Conservation (phyloP, 2,113 vertebrate genomes). For the Eptesicus fuscus region DNA sequence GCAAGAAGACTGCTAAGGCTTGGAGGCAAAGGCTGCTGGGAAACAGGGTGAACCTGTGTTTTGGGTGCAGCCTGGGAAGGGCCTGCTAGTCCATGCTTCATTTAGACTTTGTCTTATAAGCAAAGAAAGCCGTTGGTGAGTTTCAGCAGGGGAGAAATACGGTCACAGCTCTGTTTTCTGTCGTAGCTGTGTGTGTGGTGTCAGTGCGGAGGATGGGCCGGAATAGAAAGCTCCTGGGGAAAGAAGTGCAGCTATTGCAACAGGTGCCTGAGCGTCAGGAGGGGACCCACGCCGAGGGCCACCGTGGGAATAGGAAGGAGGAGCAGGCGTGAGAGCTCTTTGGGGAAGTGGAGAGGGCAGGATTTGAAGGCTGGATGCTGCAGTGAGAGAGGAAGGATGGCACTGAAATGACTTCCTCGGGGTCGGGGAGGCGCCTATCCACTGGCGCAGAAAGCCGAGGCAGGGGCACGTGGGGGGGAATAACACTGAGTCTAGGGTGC, state of each 20-base stretch:
- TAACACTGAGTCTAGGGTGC: not conserved
- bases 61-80: not conserved
- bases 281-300: not conserved
- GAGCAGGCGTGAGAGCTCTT: not conserved
- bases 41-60: not conserved
- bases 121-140: not conserved
- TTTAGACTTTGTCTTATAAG: not conserved
- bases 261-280: not conserved
- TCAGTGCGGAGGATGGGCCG: not conserved
- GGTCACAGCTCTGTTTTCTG: not conserved
- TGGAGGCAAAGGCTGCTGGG: not conserved
- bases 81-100: not conserved
- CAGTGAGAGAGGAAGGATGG: not conserved
- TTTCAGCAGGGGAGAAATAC: not conserved
- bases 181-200: not conserved
- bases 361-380: not conserved
- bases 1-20: not conserved
- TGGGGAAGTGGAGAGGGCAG: not conserved
- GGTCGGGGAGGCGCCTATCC: not conserved
- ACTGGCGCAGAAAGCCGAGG: not conserved
- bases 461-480: not conserved
- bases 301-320: not conserved
- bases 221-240: not conserved
- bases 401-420: not conserved
- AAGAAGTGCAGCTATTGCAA: not conserved